Evolutionary conservation across 1,140 invertebrate genomes (phyloP), one percentile per base, ranked within the genome.

Genomic region (Gryon sp.): DNA sequence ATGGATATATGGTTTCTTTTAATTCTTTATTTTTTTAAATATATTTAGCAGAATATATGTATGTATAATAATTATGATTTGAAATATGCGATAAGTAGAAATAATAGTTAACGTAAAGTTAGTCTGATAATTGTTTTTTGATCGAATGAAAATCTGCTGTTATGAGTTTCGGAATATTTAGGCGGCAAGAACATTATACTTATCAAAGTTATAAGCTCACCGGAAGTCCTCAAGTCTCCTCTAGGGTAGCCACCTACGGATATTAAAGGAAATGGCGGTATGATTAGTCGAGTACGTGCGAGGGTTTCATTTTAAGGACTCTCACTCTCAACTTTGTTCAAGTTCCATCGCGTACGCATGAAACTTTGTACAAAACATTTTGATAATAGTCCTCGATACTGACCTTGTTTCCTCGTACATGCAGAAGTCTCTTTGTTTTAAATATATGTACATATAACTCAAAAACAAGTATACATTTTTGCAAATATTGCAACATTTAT

Each of bases 221-320:
- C 85, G 86, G 86, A 88, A 85, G 83, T 85, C 74, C 78, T 85
- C 82, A 83, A 87, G 85, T 85, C 82, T 88, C 79, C 30, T n/a
- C 77, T 68, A 62, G 78, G 75, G 76, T 76, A 78, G 79, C 82
- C 80, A 84, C 80, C 82, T 84, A 84, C 87, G 87, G 87, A 89
- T 88, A 88, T 89, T 88, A 89, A 89, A 89, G 88, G 88, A 89
- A 89, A 89, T 89, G 82, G 88, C 86, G 87, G 86, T 89, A 89
- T 88, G 88, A 89, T 89, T 89, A 88, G 87, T 89, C 80, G 85
- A 81, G 80, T 88, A 89, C 86, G 87, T 89, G 87, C 80, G 53
- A 78, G 81, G 84, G 82, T 85, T 86, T 86, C 79, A 69, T 85
- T 88, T 87, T 84, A 82, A 84, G 74, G 63, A 41, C 46, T 43